Evolutionary conservation across 1,140 invertebrate species (phyloP), one percentile per base, ranked within the genome.

Genomic region (Thrips palmi): DNA sequence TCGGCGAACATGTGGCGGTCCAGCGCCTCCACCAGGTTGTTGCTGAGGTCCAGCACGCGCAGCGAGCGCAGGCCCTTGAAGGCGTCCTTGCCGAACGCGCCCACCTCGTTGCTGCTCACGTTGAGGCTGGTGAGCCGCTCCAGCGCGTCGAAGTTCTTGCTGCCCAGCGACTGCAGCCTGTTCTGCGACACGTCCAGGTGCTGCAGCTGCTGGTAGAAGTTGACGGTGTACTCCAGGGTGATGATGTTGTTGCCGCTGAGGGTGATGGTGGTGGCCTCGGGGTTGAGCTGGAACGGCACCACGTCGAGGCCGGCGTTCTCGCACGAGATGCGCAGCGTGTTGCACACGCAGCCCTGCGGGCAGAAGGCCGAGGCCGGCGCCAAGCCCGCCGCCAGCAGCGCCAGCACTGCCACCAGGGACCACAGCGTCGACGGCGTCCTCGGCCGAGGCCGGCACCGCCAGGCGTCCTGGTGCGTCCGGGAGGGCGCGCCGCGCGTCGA

Each of bases 261-360:
- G 49, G 81, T 77, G 49, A 85, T 73, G 51, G 74, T 69, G 17
- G 67, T 68, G 21, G 80, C 67, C 50, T 81, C 77, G n/a, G 79
- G 80, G 52, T 88, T 87, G 45, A 88, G 64, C 50, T 85, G 81
- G 41, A 86, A 84, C 22, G 84, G 84, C 21, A 87, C 76, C 45
- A 84, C 74, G 52, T 84, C 81, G 31, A 87, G 65, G 31, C 65
- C 67, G 8, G 77, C 77, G 44, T 70, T 69, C 39, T 73, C 71
- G 54, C 84, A 89, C 31, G 73, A 67, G 2, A 73, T 71, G 10
- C 68, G 66, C 28, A 81, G 64, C 20, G 70, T 58, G 19, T 80
- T 70, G 62, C 85, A 89, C 29, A 63, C 63, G 53, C 85, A 89
- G 43, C 71, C 68, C 15, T 70, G 64, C 11, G 84, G 84, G 56